These are phyloP conservation scores for Artibeus lituratus DNA, from an alignment of 2,797 vertebrate species.

Conservation along the genomic window DNA sequence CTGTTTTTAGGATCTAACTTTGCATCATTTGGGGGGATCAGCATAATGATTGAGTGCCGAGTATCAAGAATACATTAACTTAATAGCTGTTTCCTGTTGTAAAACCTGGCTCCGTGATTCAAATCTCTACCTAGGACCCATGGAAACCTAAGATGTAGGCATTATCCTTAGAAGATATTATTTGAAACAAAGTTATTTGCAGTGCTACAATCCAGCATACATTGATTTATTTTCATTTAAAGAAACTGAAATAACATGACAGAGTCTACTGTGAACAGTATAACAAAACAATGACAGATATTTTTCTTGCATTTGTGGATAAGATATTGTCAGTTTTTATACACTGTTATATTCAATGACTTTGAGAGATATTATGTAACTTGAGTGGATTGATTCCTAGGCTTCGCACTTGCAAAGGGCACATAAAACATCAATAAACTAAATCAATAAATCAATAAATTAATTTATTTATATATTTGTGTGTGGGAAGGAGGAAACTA, in stretches of 20 bases:
- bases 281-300: constrained; percentile 17
- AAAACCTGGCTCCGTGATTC: constrained; percentile 45
- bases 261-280: constrained; percentile 51
- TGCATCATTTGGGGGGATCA: constrained; percentile 58
- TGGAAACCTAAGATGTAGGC: constrained; percentile 53
- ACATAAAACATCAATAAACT: constrained; percentile 8
- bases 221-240: constrained; percentile 61
- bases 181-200: constrained; percentile 62
- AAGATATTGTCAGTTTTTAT: constrained; percentile 19
- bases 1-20: constrained; percentile 21
- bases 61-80: constrained; percentile 63
- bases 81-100: constrained; percentile 26
- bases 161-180: constrained; percentile 48
- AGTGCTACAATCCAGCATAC: constrained; percentile 21
- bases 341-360: background rate
- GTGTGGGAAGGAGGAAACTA: background rate
- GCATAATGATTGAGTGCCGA: constrained; percentile 48
- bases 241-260: constrained; percentile 15
- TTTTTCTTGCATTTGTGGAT: constrained; percentile 19
- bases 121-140: constrained; percentile 43
- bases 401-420: constrained; percentile 34
- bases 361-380: constrained; percentile 27
- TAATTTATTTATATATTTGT: background rate
- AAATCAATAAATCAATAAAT: too few species aligned
- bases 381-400: constrained; percentile 35